Percentiles rank a stretch among this genome's conserved stretches.
Evolutionary conservation across 2,888 invertebrate species (phyloP).

Genomic region (Sussaba pulchella): DNA sequence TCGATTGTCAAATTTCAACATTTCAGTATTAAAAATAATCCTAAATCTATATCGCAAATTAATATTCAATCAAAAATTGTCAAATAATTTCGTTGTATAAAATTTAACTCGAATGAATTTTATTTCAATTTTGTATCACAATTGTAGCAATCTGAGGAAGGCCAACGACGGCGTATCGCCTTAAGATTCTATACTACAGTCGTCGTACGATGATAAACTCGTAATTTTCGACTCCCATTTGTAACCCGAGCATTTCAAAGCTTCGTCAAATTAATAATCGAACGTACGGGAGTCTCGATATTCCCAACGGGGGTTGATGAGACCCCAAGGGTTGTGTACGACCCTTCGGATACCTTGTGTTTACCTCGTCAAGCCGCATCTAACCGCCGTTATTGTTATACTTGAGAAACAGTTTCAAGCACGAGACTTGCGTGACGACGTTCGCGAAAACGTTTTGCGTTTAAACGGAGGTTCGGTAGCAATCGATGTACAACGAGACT

Average conservation of each 20-base stretch:
- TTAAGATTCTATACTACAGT: not conserved
- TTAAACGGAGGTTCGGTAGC: conserved; percentile 15
- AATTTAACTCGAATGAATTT: too few relatives aligned
- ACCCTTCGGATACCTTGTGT: conserved; percentile 5
- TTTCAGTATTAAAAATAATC: too few relatives aligned
- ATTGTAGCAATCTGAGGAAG: too few relatives aligned
- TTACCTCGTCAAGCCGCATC: conserved; percentile 14
- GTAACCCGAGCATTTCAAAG: not conserved
- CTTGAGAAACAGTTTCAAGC: conserved; percentile 13
- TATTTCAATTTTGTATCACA: too few relatives aligned
- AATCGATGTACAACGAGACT: conserved; percentile 1
- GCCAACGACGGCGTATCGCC: too few relatives aligned
- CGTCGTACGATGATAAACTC: not conserved
- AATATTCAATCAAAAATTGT: too few relatives aligned
- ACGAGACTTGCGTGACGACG: conserved; percentile 46
- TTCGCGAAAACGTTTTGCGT: conserved; percentile 28
- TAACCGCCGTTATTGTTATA: conserved; percentile 14
- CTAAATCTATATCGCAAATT: too few relatives aligned
- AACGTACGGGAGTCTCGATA: not conserved
- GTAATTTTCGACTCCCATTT: not conserved
- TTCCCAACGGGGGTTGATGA: too few relatives aligned
- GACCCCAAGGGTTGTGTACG: conserved; percentile 1
- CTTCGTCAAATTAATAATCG: conserved; percentile 10
- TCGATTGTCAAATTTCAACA: too few relatives aligned
- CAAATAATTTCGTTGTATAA: too few relatives aligned